Base-by-base conservation (phyloP, 2,113 vertebrate species). In the Halichoerus grypus region DNA sequence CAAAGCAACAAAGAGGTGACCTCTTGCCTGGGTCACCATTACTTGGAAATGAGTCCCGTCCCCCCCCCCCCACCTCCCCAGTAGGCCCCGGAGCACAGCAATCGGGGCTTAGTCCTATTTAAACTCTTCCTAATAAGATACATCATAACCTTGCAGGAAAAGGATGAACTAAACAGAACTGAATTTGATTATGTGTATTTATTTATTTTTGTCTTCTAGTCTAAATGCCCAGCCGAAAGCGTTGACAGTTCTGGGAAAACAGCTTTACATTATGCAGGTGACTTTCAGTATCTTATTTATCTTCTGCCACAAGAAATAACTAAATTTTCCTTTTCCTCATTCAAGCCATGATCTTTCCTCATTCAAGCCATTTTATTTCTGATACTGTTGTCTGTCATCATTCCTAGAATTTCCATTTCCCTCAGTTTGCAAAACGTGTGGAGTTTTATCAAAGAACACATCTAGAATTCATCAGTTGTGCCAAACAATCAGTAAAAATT, bases 191-290 rank as follows among this genome's bases (percentile, higher is more conserved):
- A 36, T 65, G 10, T 22, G 5, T 13, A 0, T 36, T 85, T 96
- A 85, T 96, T 88, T 87, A 16, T 36, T 97, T 98, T 87, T 98
- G 5, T 74, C 67, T 90, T 95, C 0, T 95, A 99, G 99, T 98
- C 98, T 97, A 99, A 99, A 98, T 99, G 99, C 98, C 98, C 99
- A 9, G 59, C 98, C 0, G 99, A 99, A 65, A 98, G 97, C 51
- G 83, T 96, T 10, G 99, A 99, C 97, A 97, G 95, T 96, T 98
- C 98, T 85, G 99, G 99, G 92, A 99, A 99, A 98, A 99, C 99
- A 74, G 99, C 99, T 86, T 98, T 99, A 88, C 99, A 99, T 98
- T 99, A 99, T 28, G 99, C 99, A 99, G 99, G 99, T 99, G 98
- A 99, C 0, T 91, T 90, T 92, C 61, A 33, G 80, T 82, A 77